phyloP scores from a whole-genome alignment of 2,797 vertebrate species.

The Balearica regulorum region DNA sequence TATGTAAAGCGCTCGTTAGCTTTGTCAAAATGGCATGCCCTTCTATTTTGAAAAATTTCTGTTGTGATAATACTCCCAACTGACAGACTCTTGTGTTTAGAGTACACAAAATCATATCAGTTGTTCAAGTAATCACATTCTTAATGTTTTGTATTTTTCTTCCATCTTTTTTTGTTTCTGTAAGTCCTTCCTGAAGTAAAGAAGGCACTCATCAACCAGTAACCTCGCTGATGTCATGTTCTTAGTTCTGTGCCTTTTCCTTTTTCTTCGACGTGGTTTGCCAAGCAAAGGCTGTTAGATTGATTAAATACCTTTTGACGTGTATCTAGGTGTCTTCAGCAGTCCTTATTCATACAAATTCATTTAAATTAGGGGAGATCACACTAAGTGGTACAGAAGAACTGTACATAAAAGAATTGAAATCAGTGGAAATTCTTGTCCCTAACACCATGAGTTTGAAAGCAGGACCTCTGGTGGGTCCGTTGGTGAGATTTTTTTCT shows the following conservation, averaged over 20 bases:
- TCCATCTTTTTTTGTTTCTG: neutral
- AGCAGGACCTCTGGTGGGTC: neutral
- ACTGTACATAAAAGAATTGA: neutral
- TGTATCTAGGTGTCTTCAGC: neutral
- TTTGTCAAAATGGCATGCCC: neutral
- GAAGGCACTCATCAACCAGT: neutral
- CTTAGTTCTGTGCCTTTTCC: neutral
- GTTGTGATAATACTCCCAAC: neutral
- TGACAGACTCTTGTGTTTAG: neutral
- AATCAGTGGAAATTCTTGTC: neutral
- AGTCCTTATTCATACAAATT: neutral
- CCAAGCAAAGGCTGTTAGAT: neutral
- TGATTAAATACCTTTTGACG: neutral
- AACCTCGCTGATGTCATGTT: neutral
- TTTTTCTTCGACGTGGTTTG: neutral
- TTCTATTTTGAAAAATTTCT: neutral
- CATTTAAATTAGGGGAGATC: neutral
- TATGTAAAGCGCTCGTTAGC: neutral
- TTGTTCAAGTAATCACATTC: neutral
- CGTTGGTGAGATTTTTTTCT: neutral
- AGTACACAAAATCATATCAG: fast-evolving
- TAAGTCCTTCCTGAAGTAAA: neutral
- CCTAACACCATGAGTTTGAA: neutral
- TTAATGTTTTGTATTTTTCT: neutral
- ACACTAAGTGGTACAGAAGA: neutral